Evolutionary conservation across 2,797 vertebrate species (phyloP), one percentile per base, ranked within the genome.

Genomic region (Antrozous pallidus): DNA sequence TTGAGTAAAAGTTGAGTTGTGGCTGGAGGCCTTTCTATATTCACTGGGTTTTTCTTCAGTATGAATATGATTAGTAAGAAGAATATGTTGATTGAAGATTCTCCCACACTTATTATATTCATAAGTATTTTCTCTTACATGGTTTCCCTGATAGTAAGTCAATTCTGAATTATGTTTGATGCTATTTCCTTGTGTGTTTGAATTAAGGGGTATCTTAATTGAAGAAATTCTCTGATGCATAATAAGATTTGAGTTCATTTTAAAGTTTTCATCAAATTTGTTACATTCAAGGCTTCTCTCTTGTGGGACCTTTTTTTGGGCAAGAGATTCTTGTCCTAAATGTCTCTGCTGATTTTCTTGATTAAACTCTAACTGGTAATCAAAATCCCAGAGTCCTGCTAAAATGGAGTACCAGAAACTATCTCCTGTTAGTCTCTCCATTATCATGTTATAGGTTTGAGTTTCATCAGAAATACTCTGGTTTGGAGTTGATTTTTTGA

Each of bases 331-430:
- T 84, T 93, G 95, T 73, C 73, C 75, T 56, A 95, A 91, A 87
- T 58, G 77, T 87, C 77, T 94, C 77, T 93, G 77, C 56, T 93
- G 95, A 71, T 78, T 91, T 93, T 91, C 89, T 71, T 95, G 93
- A 71, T 91, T 81, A 74, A 84, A 61, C 17, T 93, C 93, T 70
- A 96, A 86, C 1, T 75, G 87, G 75, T 92, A 91, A 70, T 96
- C 91, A 84, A 96, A 95, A 13, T 95, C 86, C 93, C 87, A 96
- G 73, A 93, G 87, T 84, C 86, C 73, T 94, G 61, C 83, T 67
- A 96, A 83, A 85, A 95, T 90, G 47, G 79, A 87, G 56, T 70
- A 95, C 87, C 91, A 96, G 77, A 96, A 95, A 70, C n/a, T 54
- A 26, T 84, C 80, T 74, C 94, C 78, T 54, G 67, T 90, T 80